Evolutionary conservation across 2,888 invertebrate species (phyloP), one percentile per base, ranked within the genome.

Genomic region (Phorcus lineatus): DNA sequence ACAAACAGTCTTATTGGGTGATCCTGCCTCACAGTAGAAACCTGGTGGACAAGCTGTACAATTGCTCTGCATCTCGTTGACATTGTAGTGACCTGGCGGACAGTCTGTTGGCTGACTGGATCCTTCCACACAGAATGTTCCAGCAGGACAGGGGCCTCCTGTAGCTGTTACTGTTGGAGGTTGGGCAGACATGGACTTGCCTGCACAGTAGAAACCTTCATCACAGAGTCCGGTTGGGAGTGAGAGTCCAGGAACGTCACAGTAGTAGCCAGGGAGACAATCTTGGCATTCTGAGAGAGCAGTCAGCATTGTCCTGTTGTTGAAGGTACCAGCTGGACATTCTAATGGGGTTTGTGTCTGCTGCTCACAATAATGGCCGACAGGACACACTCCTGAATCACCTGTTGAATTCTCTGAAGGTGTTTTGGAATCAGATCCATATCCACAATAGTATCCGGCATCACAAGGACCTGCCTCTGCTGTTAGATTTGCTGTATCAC

Each of bases 291-390:
- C 88, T 0, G 84, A 24, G 22, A 81, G 85, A 54, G 83, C 47
- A 1, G 82, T 86, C 52, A 88, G 70, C 81, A 84, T 81, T 7
- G 91, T 91, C 24, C 82, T 78, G 77, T 92, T 92, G 86, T 89
- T 90, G 86, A 91, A 92, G 2, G 90, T 91, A 6, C 92, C 92
- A 7, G 88, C 84, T 36, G 91, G 91, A 81, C 92, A 92, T 0
- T 89, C 78, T 11, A 80, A 79, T 11, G 92, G 91, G 24, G 87
- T 86, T 53, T 86, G 87, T 16, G 91, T 91, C 67, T 88, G 88
- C 11, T 70, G 57, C 28, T 83, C 83, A 86, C 92, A 92, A 82
- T 90, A 92, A 80, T 90, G 85, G 13, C 92, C 92, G n/a, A 54
- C 76, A 28, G 92, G 91, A 80, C 92, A 92, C 2, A 87, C 82